Evolutionary conservation across 2,797 vertebrate genomes (phyloP), one percentile per base, ranked within the genome.

Genomic region (Rhinichthys osculus): DNA sequence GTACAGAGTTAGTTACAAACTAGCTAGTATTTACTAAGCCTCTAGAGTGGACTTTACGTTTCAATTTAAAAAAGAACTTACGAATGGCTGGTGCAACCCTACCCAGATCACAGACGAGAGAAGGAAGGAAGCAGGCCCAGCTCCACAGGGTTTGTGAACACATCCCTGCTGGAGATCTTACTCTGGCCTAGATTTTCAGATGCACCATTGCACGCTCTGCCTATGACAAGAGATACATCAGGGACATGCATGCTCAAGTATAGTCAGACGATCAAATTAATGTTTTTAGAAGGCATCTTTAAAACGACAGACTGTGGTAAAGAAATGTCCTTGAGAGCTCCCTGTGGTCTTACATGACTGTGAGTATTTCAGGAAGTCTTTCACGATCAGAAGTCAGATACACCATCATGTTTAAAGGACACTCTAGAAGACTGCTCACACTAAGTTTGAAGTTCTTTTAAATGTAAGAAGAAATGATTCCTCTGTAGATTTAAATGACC

Each of bases 361-460:
- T 8, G 50, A 83, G 64, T 86, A 80, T 87, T 85, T 87, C 62
- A 50, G 67, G 87, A 81, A 73, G 44, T 81, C 47, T 82, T 83
- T 54, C 50, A 50, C 52, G 13, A 71, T 77, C 40, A 27, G 27
- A 27, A 27, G 27, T 27, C 27, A 69, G 71, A 80, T 23, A 74
- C 82, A 80, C 59, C 11, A 27, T 59, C 50, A n/a, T 50, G 35
- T 78, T 85, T 82, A 76, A 50, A 79, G 73, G 33, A 59, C 50
- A 59, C 66, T 23, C 23, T 72, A 74, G 57, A 62, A 64, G 14
- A 76, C 69, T 44, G 17, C 57, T 78, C 35, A 44, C 38, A 40
- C 19, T 19, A 62, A 69, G 69, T 42, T 67, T 40, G 35, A 85
- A 19, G 38, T 80, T 54, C 50, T 57, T 66, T 81, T 67, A 21